Conservation (phyloP, 2,797 vertebrate species). For the Lophotriccus pileatus region DNA sequence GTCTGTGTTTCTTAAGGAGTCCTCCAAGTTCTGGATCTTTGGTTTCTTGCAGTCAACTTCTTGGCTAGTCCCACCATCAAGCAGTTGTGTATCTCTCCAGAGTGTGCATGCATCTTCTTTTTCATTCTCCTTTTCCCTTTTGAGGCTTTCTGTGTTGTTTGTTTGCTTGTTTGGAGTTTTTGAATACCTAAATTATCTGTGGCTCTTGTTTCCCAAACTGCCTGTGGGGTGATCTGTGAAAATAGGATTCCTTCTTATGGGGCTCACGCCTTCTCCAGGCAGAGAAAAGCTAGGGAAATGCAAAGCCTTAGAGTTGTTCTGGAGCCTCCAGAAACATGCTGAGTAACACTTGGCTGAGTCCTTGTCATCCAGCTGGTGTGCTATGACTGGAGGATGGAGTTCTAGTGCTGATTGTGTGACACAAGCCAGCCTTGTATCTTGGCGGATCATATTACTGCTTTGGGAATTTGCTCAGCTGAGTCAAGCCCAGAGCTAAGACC, state of each 20-base stretch:
- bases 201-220: background rate
- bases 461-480: background rate
- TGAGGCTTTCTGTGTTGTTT: background rate
- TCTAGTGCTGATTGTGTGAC: fast-evolving
- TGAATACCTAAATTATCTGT: background rate
- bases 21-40: background rate
- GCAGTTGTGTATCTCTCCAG: background rate
- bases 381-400: background rate
- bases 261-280: background rate
- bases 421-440: background rate
- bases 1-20: background rate
- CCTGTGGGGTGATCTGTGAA: background rate
- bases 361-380: background rate
- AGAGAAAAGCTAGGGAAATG: background rate
- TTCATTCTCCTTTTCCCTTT: background rate
- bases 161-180: background rate
- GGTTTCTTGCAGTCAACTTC: background rate
- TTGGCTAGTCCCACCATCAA: background rate
- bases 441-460: background rate
- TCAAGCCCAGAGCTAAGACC: background rate
- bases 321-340: background rate
- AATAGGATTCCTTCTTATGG: background rate
- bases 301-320: background rate
- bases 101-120: fast-evolving
- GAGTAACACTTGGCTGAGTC: background rate